Evolutionary conservation across 1,140 invertebrate genomes (phyloP), one percentile per base, ranked within the genome.

Genomic region (Papilio polytes): DNA sequence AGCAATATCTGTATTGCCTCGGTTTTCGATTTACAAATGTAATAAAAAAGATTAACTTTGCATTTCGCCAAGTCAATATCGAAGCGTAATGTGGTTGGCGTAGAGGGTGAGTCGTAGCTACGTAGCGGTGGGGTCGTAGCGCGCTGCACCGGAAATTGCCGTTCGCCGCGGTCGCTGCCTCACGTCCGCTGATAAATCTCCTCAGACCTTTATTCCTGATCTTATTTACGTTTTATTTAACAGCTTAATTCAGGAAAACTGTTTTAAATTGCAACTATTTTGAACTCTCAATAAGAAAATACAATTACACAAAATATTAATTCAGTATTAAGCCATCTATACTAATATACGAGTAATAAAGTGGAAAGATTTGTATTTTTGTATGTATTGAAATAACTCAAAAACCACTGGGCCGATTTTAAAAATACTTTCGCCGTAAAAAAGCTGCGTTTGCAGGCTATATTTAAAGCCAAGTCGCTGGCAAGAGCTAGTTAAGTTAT

Each of bases 181-280:
- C 70, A n/a, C 31, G 26, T 72, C 70, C 31, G 36, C 70, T 36
- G 70, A 72, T 72, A 72, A 72, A 72, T 72, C 70, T 72, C 36
- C 31, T 41, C 70, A 4, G 15, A 72, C 70, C 31, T 72, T 36
- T 72, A 36, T 26, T 72, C 36, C 15, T 72, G 70, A 72, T 41
- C 31, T 36, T 72, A 72, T 72, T 72, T 70, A 22, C 13, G 26
- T 31, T 72, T 63, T 3, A 26, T 31, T 63, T 63, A 63, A 63
- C 10, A 8, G 22, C 2, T 63, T 63, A 31, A 63, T 26, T 63
- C 59, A 26, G 59, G 22, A 63, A 63, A 63, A 22, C 20, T 63
- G 22, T 63, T 63, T 13, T 13, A 3, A 26, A 26, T 63, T 63
- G 59, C 59, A 63, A 48, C 13, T 41, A 8, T 8, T 41, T 41